These are phyloP conservation scores for Sphaeramia orbicularis DNA, from an alignment of 2,797 vertebrate genomes.

Conservation along the genomic window DNA sequence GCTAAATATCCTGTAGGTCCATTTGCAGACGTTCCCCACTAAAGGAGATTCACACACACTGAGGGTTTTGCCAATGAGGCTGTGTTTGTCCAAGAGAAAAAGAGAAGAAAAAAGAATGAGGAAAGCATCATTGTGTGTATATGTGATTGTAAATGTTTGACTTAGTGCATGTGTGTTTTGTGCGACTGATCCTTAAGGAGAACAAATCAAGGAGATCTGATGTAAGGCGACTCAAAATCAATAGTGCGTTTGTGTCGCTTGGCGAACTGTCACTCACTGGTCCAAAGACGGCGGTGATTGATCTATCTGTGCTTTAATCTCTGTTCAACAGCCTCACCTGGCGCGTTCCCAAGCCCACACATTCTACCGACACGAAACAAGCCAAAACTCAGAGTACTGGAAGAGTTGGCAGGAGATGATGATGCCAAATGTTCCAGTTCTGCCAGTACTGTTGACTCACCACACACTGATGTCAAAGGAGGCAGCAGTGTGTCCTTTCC, in stretches of 20 bases:
- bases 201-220: constrained; percentile 52
- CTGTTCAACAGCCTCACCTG: constrained; percentile 71
- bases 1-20: constrained; percentile 51
- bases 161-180: neutral
- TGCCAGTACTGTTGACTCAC: constrained; percentile 18
- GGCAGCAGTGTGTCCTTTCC: neutral
- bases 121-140: neutral
- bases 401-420: constrained; percentile 21
- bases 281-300: constrained; percentile 50
- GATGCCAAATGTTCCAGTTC: constrained; percentile 18
- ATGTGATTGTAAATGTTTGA: constrained; percentile 36
- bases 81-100: neutral
- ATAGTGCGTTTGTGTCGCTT: constrained; percentile 62
- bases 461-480: constrained; percentile 2
- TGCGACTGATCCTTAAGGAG: constrained; percentile 31
- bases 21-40: constrained; percentile 41
- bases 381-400: constrained; percentile 6
- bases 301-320: constrained; percentile 64
- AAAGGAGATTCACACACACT: constrained; percentile 47
- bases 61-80: constrained; percentile 24
- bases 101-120: constrained; percentile 10
- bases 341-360: constrained; percentile 64
- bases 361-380: neutral
- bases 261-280: constrained; percentile 57
- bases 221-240: constrained; percentile 72